Conservation (phyloP, 1,140 invertebrate genomes). For the Aphaenogaster rudis region DNA sequence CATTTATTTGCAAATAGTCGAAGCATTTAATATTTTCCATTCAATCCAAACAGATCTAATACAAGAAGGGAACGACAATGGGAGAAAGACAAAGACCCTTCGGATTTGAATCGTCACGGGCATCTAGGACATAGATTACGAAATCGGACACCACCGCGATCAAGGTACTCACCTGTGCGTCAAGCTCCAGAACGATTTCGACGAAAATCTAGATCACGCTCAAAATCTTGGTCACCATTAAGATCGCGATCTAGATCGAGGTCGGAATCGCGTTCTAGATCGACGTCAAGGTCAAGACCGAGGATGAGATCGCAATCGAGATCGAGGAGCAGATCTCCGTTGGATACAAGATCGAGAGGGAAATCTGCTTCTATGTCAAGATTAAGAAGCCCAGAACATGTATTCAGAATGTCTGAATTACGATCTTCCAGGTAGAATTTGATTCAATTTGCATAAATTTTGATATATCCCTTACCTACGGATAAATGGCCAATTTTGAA, state of each 20-base stretch:
- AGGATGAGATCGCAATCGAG: conserved; percentile 75
- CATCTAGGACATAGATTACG: conserved; percentile 60
- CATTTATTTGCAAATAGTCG: neutral
- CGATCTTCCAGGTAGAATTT: conserved; percentile 77
- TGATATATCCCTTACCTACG: neutral
- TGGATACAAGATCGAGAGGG: conserved; percentile 71
- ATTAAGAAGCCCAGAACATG: conserved; percentile 75
- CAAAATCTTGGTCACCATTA: conserved; percentile 72
- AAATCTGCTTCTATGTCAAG: conserved; percentile 72
- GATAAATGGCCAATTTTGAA: conserved; percentile 43
- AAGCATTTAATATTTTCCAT: conserved; percentile 24
- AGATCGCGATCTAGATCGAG: conserved; percentile 69
- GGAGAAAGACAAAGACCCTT: conserved; percentile 76
- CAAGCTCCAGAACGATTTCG: conserved; percentile 65
- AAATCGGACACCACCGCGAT: conserved; percentile 64
- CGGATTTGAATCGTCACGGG: conserved; percentile 75
- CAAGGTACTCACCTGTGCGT: conserved; percentile 61
- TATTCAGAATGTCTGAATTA: conserved; percentile 59
- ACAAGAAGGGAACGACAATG: conserved; percentile 73
- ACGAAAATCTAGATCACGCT: conserved; percentile 71
- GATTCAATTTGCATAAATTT: neutral
- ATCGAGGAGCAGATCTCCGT: conserved; percentile 72
- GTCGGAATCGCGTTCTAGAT: conserved; percentile 71
- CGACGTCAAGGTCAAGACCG: conserved; percentile 72
- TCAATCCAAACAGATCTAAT: conserved; percentile 61